phyloP scores from a whole-genome alignment of 2,797 vertebrate genomes.

The Sciurus vulgaris region DNA sequence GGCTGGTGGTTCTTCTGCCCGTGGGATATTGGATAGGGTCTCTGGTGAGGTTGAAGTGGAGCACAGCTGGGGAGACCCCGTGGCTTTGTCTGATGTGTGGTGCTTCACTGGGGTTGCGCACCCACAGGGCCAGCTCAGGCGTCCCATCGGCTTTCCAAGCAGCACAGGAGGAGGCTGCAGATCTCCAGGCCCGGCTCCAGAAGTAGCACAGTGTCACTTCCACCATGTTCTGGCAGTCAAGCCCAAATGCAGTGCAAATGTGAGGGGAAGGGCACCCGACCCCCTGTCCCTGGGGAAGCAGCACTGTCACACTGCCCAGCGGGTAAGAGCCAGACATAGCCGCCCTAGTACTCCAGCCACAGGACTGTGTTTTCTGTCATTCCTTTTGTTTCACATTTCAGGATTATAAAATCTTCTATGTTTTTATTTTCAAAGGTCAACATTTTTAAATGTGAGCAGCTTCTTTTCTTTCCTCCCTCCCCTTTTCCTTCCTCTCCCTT shows the following conservation, averaged over 20 bases:
- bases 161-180: background rate
- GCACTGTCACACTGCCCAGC: background rate
- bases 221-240: too few relatives aligned
- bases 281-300: background rate
- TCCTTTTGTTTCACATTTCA: background rate
- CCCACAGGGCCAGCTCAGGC: background rate
- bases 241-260: too few relatives aligned
- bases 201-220: rapidly evolving
- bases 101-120: background rate
- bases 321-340: background rate
- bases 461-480: background rate
- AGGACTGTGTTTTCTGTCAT: too few relatives aligned
- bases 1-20: background rate
- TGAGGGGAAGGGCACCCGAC: background rate
- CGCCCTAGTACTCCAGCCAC: too few relatives aligned
- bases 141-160: background rate
- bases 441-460: background rate
- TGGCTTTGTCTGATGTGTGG: background rate
- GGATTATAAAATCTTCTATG: background rate
- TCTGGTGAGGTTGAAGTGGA: background rate
- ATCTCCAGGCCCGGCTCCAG: background rate
- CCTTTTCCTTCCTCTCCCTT: background rate
- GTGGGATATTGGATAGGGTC: background rate
- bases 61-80: background rate
- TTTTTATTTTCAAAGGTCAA: background rate